phyloP scores from a whole-genome alignment of 2,113 vertebrate species.

The Rhynchomys soricoides region DNA sequence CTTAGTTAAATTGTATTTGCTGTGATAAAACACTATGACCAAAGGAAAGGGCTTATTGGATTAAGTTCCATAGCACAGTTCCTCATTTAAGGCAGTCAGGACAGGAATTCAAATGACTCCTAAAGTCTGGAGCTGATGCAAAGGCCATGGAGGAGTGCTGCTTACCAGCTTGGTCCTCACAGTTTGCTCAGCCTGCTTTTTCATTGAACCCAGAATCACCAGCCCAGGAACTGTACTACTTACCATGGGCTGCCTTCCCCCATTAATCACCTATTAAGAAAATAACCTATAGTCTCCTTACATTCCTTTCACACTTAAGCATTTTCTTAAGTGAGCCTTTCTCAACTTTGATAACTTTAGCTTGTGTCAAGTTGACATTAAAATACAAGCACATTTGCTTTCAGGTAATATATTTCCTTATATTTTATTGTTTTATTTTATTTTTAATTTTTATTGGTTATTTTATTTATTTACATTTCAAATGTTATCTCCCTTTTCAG shows the following conservation, averaged over 20 bases:
- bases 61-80: background rate
- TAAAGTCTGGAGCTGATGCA: background rate
- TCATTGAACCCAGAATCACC: background rate
- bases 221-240: background rate
- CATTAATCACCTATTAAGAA: background rate
- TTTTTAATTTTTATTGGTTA: no score
- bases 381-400: background rate
- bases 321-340: background rate
- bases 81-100: background rate
- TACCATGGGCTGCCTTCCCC: accelerated
- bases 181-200: background rate
- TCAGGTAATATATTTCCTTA: no score
- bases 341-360: background rate
- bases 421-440: no score
- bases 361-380: background rate
- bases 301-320: background rate
- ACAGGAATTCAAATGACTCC: background rate
- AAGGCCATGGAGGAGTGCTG: background rate
- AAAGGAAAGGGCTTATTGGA: background rate
- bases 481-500: no score
- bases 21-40: background rate
- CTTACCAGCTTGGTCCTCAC: background rate
- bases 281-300: background rate
- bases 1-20: background rate
- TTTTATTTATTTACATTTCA: no score